phyloP scores from a whole-genome alignment of 2,888 invertebrate genomes.

The Ctena decussata region DNA sequence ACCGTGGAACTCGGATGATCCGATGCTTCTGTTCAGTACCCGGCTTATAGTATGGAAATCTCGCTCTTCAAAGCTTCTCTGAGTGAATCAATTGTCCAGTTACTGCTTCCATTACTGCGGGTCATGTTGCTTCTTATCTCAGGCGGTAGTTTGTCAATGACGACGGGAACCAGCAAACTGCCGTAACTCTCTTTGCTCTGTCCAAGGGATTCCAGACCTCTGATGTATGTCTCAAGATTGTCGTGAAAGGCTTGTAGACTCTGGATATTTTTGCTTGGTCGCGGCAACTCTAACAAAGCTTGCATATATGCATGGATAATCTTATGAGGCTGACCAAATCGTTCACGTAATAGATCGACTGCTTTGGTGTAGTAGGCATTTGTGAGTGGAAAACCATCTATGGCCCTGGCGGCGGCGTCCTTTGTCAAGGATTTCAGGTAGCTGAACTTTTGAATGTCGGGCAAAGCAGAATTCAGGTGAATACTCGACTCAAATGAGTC shows the following conservation, averaged over 20 bases:
- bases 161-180: constrained; percentile 30
- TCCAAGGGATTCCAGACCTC: constrained; percentile 45
- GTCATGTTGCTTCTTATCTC: constrained; percentile 23
- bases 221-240: constrained; percentile 37
- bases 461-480: constrained; percentile 12
- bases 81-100: constrained; percentile 28
- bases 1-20: neutral
- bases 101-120: neutral
- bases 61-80: constrained; percentile 25
- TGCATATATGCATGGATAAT: constrained; percentile 19
- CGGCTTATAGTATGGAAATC: constrained; percentile 22
- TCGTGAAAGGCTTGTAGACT: constrained; percentile 32
- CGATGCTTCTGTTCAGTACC: neutral
- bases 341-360: neutral
- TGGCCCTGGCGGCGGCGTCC: neutral
- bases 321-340: constrained; percentile 22
- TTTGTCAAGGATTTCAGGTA: constrained; percentile 17
- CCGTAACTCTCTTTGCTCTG: constrained; percentile 38
- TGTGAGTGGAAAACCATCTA: constrained; percentile 21
- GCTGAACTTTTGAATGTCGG: constrained; percentile 11
- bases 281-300: constrained; percentile 26
- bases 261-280: neutral
- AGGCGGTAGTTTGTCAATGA: constrained; percentile 34
- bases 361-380: constrained; percentile 10
- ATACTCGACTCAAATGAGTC: constrained; percentile 22